These are phyloP conservation scores for Ecdyonurus torrentis DNA, from an alignment of 2,888 invertebrate genomes.

Conservation along the genomic window DNA sequence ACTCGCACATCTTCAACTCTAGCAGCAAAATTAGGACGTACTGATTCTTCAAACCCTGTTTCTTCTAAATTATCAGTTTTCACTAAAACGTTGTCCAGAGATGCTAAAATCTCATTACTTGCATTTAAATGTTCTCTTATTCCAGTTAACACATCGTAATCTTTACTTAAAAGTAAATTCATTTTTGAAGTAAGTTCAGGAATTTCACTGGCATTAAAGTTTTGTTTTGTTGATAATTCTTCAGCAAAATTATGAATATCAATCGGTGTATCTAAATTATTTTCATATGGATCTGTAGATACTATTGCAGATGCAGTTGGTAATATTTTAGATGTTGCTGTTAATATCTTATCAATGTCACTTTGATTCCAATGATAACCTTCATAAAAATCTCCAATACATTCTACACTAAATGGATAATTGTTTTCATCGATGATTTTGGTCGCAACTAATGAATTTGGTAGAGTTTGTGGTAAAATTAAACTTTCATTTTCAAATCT, in stretches of 20 bases:
- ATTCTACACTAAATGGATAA: not conserved
- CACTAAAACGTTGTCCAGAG: not conserved
- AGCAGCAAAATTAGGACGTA: not conserved
- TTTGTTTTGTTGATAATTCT: not conserved
- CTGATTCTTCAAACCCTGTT: not conserved
- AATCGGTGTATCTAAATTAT: not conserved
- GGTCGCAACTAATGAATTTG: not conserved
- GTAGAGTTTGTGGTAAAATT: not conserved
- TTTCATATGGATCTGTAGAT: not conserved
- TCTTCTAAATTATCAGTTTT: not conserved
- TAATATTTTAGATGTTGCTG: not conserved
- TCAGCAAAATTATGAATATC: not conserved
- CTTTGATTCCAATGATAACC: constrained; percentile 8
- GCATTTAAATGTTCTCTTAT: not conserved
- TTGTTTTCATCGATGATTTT: not conserved
- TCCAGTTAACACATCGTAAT: not conserved
- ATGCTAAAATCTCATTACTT: not conserved
- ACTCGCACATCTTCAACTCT: not conserved
- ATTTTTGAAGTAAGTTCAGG: not conserved
- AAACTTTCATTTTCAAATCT: not conserved
- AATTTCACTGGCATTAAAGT: not conserved
- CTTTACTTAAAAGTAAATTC: not conserved
- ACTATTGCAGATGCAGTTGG: not conserved
- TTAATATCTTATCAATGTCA: not conserved
- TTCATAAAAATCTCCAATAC: constrained; percentile 9